Base-by-base conservation (phyloP, 2,113 vertebrate species). In the Ophiodon elongatus region DNA sequence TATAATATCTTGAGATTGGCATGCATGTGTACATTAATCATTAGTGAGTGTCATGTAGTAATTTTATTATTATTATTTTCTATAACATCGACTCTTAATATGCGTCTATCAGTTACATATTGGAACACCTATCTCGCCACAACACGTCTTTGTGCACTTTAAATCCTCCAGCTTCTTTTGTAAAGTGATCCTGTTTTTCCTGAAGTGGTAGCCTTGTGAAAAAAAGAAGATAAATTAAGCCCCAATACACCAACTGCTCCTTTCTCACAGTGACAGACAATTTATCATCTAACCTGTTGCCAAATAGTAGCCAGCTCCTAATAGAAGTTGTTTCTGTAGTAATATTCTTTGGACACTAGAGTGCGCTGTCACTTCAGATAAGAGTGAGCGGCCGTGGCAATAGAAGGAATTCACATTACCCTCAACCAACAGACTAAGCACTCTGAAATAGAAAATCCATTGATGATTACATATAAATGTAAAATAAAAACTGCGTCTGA, bases 331-430 rank as follows among this genome's bases (percentile, higher is more conserved):
- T n/a, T 57, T n/a, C 8, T 80, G 87, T 67, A 91, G 74, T 93
- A 77, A 25, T 11, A 15, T 1, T 29, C 0, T 47, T 63, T 80
- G 69, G n/a, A 25, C 93, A 83, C 82, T 85, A 91, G 92, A 87
- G 84, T 4, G 76, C 41, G 65, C 84, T 85, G 69, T 19, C 11
- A 23, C 37, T 47, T 65, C 50, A 81, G 54, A 9, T 25, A 83
- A 64, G 8, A 8, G n/a, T 1, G 19, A 71, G 21, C 39, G 41
- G 56, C 33, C 4, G 3, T 23, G 7, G 19, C 4, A 41, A 14
- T 71, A 41, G 8, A n/a, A 56, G 31, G 8, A 31, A 33, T 63
- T 31, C 43, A 56, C 10, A 11, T 29, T 19, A 35, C 5, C 1
- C 35, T 67, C 6, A 35, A 47, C 9, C 37, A 69, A 35, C n/a